Evolutionary conservation across 2,797 vertebrate species (phyloP).

Genomic region (Acanthopagrus latus): DNA sequence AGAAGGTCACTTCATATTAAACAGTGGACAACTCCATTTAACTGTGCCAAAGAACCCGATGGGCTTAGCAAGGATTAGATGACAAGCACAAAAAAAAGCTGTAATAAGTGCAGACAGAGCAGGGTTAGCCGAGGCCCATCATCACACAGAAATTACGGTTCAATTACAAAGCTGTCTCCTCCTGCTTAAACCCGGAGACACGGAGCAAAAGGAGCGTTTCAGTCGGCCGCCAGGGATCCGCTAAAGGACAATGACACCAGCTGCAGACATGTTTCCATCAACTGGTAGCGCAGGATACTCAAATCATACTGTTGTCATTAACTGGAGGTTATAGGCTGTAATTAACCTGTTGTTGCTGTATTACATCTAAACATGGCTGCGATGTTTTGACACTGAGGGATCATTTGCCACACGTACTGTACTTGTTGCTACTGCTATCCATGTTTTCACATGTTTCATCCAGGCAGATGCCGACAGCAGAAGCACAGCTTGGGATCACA

Average conservation of each 20-base stretch:
- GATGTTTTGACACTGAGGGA: no score
- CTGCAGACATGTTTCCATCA: no score
- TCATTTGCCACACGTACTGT: no score
- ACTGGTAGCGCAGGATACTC: no score
- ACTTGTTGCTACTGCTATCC: no score
- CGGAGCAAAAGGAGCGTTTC: not conserved
- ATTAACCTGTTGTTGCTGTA: no score
- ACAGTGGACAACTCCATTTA: conserved; percentile 54
- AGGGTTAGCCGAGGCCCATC: conserved; percentile 25
- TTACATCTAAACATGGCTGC: no score
- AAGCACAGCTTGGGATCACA: not conserved
- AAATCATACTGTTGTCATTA: no score
- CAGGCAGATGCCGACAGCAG: no score
- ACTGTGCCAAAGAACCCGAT: conserved; percentile 40
- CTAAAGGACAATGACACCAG: conserved; percentile 2
- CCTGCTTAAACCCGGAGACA: conserved; percentile 24
- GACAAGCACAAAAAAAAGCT: conserved; percentile 39
- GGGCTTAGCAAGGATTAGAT: conserved; percentile 64
- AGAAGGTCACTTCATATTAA: conserved; percentile 62
- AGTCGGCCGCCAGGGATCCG: conserved; percentile 9
- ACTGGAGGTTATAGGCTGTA: no score
- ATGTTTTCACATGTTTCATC: no score
- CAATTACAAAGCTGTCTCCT: conserved; percentile 44
- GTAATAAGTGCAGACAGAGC: conserved; percentile 44
- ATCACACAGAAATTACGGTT: conserved; percentile 37